A percentile compares a stretch with the other conserved stretches of the same genome.
Evolutionary conservation across 2,797 vertebrate species (phyloP).

Genomic region (Falco rusticolus): DNA sequence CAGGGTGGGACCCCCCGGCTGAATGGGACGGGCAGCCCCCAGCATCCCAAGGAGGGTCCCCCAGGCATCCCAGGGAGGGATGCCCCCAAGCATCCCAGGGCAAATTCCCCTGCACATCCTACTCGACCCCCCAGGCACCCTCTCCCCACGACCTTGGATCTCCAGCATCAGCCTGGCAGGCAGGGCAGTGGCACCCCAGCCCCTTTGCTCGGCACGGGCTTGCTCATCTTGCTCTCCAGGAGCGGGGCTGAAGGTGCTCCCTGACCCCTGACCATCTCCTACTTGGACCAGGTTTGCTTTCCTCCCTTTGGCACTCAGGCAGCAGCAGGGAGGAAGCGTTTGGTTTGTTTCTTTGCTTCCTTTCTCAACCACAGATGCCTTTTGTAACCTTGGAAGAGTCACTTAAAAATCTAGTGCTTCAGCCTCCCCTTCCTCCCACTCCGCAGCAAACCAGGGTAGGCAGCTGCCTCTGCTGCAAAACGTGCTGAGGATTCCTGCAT

Average conservation of each 20-base stretch:
- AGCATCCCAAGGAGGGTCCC: not conserved
- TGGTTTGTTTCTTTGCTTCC: not conserved
- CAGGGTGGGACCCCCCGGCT: not conserved
- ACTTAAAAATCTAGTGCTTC: not conserved
- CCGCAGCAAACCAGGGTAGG: not conserved
- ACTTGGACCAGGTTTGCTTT: not conserved
- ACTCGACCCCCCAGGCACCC: not conserved
- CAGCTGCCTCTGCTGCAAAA: not conserved
- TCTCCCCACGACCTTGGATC: slow-evolving; percentile 26
- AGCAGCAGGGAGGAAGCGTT: not conserved
- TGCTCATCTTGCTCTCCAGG: accelerated
- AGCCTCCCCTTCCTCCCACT: not conserved
- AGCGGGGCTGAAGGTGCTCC: not conserved
- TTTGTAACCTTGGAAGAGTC: slow-evolving; percentile 45
- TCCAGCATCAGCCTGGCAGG: not conserved
- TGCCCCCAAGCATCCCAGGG: not conserved
- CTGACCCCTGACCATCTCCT: not conserved
- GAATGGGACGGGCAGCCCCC: not conserved
- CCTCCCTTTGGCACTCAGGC: not conserved
- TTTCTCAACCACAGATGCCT: not conserved
- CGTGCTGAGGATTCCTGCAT: not conserved
- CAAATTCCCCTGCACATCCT: not conserved
- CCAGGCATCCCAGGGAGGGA: not conserved
- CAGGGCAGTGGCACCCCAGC: not conserved
- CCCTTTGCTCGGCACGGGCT: not conserved